Evolutionary conservation across 2,797 vertebrate genomes (phyloP), one percentile per base, ranked within the genome.

Genomic region (Arremon brunneinucha): DNA sequence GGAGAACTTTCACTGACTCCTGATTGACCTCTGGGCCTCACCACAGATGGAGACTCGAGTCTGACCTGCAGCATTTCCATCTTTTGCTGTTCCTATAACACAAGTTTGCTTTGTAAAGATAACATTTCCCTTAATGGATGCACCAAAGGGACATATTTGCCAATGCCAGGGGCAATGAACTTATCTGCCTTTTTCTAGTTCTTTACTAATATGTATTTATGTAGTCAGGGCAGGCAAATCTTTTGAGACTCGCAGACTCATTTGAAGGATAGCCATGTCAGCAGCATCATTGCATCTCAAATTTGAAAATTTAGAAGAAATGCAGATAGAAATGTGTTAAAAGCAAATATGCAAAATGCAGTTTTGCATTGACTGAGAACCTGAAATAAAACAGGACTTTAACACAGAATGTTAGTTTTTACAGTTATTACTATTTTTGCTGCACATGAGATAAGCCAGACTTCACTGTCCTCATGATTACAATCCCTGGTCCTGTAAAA

Each of bases 151-250:
- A 81, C 24, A 4, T 63, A 76, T 74, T 90, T 94, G 67, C 80
- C 74, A 84, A 68, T 26, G 52, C 70, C 27, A 37, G 41, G 72
- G 91, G 76, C 63, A 67, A 49, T 53, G 88, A 92, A 89, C 87
- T 94, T 77, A 79, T 71, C 89, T 94, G 68, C 37, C 28, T 89
- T 93, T 69, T 87, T 22, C 77, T 92, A 82, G 20, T 65, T 95
- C 72, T 96, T 91, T 90, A 75, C 76, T 93, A 89, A 92, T 94
- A 55, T 76, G 28, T 89, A 56, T 90, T 49, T 88, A 78, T 85
- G 82, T 56, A 59, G 56, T 85, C 88, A 56, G 46, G 7, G 44
- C 75, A 96, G 87, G 76, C 65, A 92, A 83, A 68, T 94, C 90
- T 95, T 83, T 49, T 70, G 71, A 93, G 88, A 90, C 30, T 21